Base-by-base conservation (phyloP, 2,888 invertebrate species). In the Agrilus biguttatus region DNA sequence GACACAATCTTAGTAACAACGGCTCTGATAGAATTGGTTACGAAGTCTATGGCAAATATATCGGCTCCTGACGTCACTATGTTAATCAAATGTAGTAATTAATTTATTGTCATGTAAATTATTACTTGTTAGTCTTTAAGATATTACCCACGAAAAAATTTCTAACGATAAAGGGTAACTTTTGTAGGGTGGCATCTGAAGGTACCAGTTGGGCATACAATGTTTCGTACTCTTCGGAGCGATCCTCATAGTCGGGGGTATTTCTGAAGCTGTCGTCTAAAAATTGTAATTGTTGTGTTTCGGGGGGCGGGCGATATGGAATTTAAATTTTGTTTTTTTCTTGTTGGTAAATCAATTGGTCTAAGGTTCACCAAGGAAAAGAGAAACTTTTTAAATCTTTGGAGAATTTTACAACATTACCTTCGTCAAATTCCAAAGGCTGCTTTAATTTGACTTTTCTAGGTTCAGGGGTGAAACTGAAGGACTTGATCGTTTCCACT, bases 81-180 rank as follows among this genome's bases (percentile, higher is more conserved):
- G 52, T 50, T 14, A 13, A 47, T 28, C 5, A 10, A 3, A 21
- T 21, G 21, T 6, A 21, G 4, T 17, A 17, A 4, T 17, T 17
- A 17, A 17, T 17, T 17, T 3, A 17, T 4, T 17, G 17, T 17
- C 4, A 17, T 4, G 17, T 17, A 23, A 23, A 23, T 23, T 5
- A 23, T n/a, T n/a, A n/a, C n/a, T n/a, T n/a, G n/a, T n/a, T n/a
- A n/a, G n/a, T n/a, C n/a, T n/a, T n/a, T n/a, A 36, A 19, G 14
- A 42, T 13, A n/a, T 66, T 60, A 79, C 78, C 67, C 33, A 76
- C 56, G 41, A 77, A 59, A 50, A 77, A 78, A 51, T 75, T 73
- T 41, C 71, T 64, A 10, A 75, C 59, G 23, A 72, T 48, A 50
- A 78, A 74, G 0, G 71, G 69, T 38, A 66, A 65, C 14, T 61